phyloP scores from a whole-genome alignment of 2,113 vertebrate genomes.

The Mystacornis crossleyi region DNA sequence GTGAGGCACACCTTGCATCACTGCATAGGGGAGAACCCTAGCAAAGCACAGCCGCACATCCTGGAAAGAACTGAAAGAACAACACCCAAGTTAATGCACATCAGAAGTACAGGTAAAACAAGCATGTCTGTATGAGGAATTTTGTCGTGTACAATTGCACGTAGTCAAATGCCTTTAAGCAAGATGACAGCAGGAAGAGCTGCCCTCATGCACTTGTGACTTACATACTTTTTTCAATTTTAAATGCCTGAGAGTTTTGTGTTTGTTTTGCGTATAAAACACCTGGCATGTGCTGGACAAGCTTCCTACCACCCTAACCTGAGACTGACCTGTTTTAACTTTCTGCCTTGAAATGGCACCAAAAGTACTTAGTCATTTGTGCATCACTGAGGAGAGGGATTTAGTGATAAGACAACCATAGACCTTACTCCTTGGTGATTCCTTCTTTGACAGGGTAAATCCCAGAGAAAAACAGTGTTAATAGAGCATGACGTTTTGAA shows the following conservation, averaged over 20 bases:
- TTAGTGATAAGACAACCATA: constrained; percentile 70
- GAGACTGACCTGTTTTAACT: constrained; percentile 51
- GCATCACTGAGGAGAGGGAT: constrained; percentile 70
- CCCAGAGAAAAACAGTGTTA: constrained; percentile 73
- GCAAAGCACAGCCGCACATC: background rate
- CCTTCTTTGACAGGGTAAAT: constrained; percentile 74
- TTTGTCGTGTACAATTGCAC: background rate
- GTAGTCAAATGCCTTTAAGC: background rate
- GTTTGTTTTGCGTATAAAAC: background rate
- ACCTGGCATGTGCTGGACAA: background rate
- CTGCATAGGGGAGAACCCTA: background rate
- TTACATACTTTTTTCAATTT: background rate
- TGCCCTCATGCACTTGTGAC: background rate
- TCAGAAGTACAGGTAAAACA: background rate
- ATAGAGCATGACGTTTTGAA: constrained; percentile 75
- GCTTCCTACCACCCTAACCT: background rate
- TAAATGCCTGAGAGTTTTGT: background rate
- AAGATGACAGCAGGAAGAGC: background rate
- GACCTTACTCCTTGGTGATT: constrained; percentile 72
- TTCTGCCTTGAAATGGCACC: constrained; percentile 47
- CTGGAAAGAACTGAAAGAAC: background rate
- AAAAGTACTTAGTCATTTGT: constrained; percentile 72
- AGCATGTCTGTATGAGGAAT: too few species aligned
- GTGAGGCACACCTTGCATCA: background rate
- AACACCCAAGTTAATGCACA: rapidly evolving